A percentile compares a stretch with the other conserved stretches of the same genome.
Conservation (phyloP, 2,888 invertebrate species). For the Pheosia tremula region DNA sequence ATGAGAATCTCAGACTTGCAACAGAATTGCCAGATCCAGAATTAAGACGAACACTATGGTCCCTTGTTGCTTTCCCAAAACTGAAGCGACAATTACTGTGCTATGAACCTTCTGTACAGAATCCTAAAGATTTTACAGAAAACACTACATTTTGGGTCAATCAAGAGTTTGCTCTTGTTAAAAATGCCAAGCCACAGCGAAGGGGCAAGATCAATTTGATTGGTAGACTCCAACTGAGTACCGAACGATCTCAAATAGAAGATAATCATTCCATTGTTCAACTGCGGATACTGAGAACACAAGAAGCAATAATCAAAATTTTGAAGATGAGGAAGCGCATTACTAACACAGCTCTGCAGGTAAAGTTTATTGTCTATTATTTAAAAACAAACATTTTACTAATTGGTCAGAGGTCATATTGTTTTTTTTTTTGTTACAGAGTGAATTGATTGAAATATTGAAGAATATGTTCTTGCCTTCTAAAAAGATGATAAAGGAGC, state of each 20-base stretch:
- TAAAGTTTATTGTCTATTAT: conserved; percentile 35
- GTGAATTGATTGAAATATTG: conserved; percentile 98
- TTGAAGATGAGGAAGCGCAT: conserved; percentile 98
- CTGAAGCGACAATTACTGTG: conserved; percentile 95
- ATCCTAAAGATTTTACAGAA: conserved; percentile 97
- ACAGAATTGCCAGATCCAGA: conserved; percentile 99
- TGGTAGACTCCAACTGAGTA: conserved; percentile 97
- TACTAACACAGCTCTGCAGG: conserved; percentile 96
- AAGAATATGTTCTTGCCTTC: conserved; percentile 99
- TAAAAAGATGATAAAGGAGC: conserved; percentile 99
- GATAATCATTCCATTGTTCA: conserved; percentile 99
- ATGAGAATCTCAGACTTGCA: conserved; percentile 97
- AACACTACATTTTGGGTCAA: conserved; percentile 98
- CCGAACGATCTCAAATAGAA: conserved; percentile 97
- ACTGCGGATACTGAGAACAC: conserved; percentile 94
- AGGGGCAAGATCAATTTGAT: conserved; percentile 98
- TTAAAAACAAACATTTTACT: too few relatives aligned
- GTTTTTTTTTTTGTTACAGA: conserved; percentile 72
- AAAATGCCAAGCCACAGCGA: conserved; percentile 97
- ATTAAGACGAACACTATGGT: conserved; percentile 97
- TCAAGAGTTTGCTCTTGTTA: conserved; percentile 97
- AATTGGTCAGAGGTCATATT: too few relatives aligned
- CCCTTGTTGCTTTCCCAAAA: conserved; percentile 97
- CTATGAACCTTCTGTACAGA: conserved; percentile 91
- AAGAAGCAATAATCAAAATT: conserved; percentile 99